Evolutionary conservation across 2,113 vertebrate genomes (phyloP).

Genomic region (Azemiops feae): DNA sequence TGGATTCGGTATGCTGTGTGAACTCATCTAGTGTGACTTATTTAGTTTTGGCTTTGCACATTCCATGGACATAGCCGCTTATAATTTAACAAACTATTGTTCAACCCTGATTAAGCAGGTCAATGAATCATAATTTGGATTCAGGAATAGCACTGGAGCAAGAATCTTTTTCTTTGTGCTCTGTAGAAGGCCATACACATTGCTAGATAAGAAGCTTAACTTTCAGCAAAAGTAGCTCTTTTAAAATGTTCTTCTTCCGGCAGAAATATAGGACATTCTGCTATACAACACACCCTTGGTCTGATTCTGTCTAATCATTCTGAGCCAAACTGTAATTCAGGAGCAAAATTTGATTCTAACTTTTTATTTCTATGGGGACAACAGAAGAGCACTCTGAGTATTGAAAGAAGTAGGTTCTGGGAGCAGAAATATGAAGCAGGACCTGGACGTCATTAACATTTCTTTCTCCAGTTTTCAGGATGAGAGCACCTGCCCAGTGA

Average conservation of each 20-base stretch:
- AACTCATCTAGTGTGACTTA: neutral
- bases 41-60: neutral
- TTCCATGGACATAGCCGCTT: neutral
- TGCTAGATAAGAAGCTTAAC: neutral
- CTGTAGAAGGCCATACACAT: neutral
- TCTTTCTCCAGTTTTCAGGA: neutral
- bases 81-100: neutral
- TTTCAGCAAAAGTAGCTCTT: neutral
- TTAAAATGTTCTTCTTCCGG: neutral
- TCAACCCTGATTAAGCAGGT: neutral
- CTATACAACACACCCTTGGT: neutral
- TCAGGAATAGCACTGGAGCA: neutral
- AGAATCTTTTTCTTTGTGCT: neutral
- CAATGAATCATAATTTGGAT: neutral
- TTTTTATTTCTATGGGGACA: neutral
- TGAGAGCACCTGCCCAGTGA: neutral
- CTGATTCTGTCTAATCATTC: neutral
- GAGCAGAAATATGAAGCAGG: neutral
- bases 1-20: neutral
- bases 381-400: neutral
- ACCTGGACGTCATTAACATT: neutral
- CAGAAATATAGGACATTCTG: neutral
- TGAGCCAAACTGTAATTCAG: neutral
- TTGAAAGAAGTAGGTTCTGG: neutral
- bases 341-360: neutral